Conservation (phyloP, 2,797 vertebrate genomes). For the Cheirogaleus major region DNA sequence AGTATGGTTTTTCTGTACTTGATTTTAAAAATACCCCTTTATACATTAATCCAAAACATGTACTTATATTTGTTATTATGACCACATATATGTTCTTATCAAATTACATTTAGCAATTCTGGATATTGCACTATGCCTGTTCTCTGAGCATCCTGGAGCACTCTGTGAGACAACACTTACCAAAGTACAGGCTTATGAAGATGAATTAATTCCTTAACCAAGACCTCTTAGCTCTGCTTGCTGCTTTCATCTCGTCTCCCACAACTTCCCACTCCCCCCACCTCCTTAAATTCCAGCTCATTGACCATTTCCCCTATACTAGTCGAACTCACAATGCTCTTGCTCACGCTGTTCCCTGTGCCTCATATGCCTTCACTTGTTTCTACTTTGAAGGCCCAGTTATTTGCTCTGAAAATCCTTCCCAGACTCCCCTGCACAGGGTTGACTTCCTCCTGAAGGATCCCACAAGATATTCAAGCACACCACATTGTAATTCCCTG, state of each 20-base stretch:
- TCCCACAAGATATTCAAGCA: neutral
- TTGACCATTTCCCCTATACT: no score
- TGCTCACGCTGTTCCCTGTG: neutral
- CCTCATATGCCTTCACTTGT: neutral
- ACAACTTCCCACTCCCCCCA: neutral
- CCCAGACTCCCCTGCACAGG: neutral
- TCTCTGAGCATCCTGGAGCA: neutral
- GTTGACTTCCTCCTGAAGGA: neutral
- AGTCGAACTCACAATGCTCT: neutral
- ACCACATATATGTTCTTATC: neutral
- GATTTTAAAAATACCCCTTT: neutral
- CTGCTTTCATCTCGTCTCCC: neutral
- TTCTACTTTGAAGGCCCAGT: neutral
- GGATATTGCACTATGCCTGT: neutral
- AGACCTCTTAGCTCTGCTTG: no score
- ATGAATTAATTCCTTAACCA: neutral
- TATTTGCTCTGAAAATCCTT: neutral
- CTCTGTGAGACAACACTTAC: neutral
- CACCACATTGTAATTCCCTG: fast-evolving
- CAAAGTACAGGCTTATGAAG: neutral
- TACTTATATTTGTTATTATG: neutral
- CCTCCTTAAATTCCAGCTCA: neutral
- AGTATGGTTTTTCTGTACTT: neutral
- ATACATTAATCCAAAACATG: neutral
- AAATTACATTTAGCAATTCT: neutral